A percentile compares a stretch with the other conserved stretches of the same genome.
Evolutionary conservation across 1,140 invertebrate species (phyloP).

Genomic region (Drosophila nigromelanica): DNA sequence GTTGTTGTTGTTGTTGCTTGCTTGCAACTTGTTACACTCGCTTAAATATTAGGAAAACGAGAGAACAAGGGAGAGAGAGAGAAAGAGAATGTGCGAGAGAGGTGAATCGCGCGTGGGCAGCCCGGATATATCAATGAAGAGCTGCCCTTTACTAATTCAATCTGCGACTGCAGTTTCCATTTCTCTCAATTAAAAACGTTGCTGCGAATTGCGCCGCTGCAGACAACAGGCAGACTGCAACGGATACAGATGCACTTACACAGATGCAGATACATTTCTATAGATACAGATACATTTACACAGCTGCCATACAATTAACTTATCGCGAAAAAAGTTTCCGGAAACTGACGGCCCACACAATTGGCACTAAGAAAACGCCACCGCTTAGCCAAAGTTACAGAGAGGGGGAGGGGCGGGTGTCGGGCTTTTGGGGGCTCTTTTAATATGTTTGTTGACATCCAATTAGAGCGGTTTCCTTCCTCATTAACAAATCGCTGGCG

Average conservation of each 20-base stretch:
- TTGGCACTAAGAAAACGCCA: slow-evolving; percentile 35
- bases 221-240: slow-evolving; percentile 33
- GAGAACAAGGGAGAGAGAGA: background rate
- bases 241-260: background rate
- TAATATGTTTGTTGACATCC: slow-evolving; percentile 82
- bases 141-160: slow-evolving; percentile 64
- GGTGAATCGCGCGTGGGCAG: slow-evolving; percentile 21
- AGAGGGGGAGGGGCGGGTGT: background rate
- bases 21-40: slow-evolving; percentile 55
- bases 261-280: background rate
- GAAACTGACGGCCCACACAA: slow-evolving; percentile 76
- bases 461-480: slow-evolving; percentile 82
- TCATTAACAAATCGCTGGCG: slow-evolving; percentile 72
- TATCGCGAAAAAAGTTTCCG: slow-evolving; percentile 79
- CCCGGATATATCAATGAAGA: slow-evolving; percentile 78
- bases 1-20: background rate
- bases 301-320: slow-evolving; percentile 74
- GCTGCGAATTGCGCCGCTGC: slow-evolving; percentile 61
- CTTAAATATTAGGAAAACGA: background rate
- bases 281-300: slow-evolving; percentile 18
- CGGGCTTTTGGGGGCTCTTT: slow-evolving; percentile 10
- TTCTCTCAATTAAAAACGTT: slow-evolving; percentile 73
- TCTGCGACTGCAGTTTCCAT: slow-evolving; percentile 71
- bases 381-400: background rate
- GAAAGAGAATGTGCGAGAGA: background rate